Evolutionary conservation across 2,888 invertebrate genomes (phyloP), one percentile per base, ranked within the genome.

Genomic region (Dexiosoma caninum): DNA sequence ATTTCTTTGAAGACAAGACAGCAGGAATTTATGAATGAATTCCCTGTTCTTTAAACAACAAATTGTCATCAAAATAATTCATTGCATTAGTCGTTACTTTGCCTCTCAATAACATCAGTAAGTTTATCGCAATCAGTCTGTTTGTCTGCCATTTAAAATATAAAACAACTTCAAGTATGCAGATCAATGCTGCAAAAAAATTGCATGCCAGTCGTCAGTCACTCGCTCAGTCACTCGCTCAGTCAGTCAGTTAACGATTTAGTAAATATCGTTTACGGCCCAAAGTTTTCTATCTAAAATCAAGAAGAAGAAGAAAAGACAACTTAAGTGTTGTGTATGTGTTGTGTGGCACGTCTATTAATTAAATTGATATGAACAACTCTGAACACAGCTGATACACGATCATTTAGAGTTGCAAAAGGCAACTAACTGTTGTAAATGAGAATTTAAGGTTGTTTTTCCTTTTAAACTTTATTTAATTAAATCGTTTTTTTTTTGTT

Each of bases 301-400:
- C 62, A 42, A 10, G n/a, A n/a, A n/a, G n/a, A n/a, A n/a, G n/a
- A n/a, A n/a, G n/a, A n/a, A 5, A 23, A 32, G 10, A 70, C 71
- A 30, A 53, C 35, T 35, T 64, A 35, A 32, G 49, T 55, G 32
- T 10, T 55, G 37, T 62, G 3, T 74, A 4, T 32, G 19, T 49
- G 6, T 35, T 59, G 53, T 80, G 66, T 80, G 60, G 49, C 80
- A 53, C 60, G 66, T 60, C 55, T 72, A 62, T 76, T 76, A 81
- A 81, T 76, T 81, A 72, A 62, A 62, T 72, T 72, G 76, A 71
- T 72, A 76, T 67, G 69, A 60, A 80, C 66, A 70, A 46, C 46
- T 40, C 53, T 76, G 60, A 64, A 57, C 57, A 69, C 44, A 67
- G 69, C 62, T 49, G 37, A 40, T 37, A 69, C 59, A 69, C 35